Evolutionary conservation across 2,113 vertebrate species (phyloP), one percentile per base, ranked within the genome.

Genomic region (Apeltes quadracus): DNA sequence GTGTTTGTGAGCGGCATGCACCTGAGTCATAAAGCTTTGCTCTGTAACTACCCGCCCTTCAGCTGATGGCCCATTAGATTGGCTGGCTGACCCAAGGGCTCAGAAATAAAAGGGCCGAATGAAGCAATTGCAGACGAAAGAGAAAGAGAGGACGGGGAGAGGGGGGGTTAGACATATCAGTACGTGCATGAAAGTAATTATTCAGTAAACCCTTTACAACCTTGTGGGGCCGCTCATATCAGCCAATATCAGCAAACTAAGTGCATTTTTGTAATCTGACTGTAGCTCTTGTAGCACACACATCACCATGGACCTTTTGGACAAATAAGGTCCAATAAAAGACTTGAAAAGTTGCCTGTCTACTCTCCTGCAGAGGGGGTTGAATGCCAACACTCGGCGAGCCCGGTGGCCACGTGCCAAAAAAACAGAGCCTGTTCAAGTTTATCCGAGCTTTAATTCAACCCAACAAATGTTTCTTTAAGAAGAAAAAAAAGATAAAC

Each of bases 381-480:
- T 81, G 80, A 80, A 80, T 75, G 39, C 69, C 75, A 81, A 53
- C 61, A 41, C 61, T 22, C 72, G 59, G 76, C 67, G 53, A 73
- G 23, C 63, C 41, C 48, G 13, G 15, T 75, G 81, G 79, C 73
- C 69, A 58, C 15, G 18, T 1, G 74, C 69, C 82, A 81, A 74
- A 70, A 84, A 74, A 70, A 51, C 44, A 70, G 12, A 62, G 61
- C 50, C 68, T 76, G 69, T 67, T 83, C 69, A 87, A 61, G 69
- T 83, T 81, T 81, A 85, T 85, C 81, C 58, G 81, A 78, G 75
- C 63, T 76, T 54, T 75, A 72, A 76, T 80, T 83, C 39, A 78
- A 75, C 63, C 1, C 74, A 86, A 84, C 63, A 86, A 74, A 84
- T 82, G 82, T 80, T 84, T 83, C 39, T 86, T 87, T 61, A 67